Evolutionary conservation across 2,888 invertebrate genomes (phyloP), one percentile per base, ranked within the genome.

Genomic region (Tetheella fluctuosa): DNA sequence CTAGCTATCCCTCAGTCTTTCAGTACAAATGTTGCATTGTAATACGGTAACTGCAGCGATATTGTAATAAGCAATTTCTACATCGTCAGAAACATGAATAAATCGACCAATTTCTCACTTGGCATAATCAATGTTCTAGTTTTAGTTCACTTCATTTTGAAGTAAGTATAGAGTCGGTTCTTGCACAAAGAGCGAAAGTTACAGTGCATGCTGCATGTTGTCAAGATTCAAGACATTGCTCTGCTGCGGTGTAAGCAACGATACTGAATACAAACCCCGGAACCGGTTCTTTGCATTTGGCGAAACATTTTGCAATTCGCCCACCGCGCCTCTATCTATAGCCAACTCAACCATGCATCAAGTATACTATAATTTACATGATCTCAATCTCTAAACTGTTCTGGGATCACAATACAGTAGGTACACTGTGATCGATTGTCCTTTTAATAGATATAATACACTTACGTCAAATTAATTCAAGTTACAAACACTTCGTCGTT

Each of bases 261-360:
- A 34, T 20, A 54, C 20, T 3, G 17, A 70, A 73, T 57, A 66
- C 65, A 69, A 73, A 72, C 71, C 66, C 76, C 68, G 72, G 76
- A 85, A 89, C 89, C 90, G 88, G 90, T 89, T 88, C 71, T 78
- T 73, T 76, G 76, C 77, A 80, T 81, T 86, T 81, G 77, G 82
- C 83, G 72, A 85, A 86, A 84, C 75, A 83, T 88, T 88, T 90
- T 88, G 90, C 89, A 90, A 91, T 61, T 67, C 61, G 63, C 64
- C 56, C 60, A 65, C 65, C 64, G 63, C 62, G 59, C 68, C 70
- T 67, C 60, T 65, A 65, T 58, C 59, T 65, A 64, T 58, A 57
- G 57, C 59, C 58, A 61, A 62, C 61, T 59, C 58, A 54, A 60
- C 39, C 59, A 58, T 37, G 58, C 58, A 59, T 62, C 67, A 59